Conservation (phyloP, 2,888 invertebrate species). For the Polia nebulosa region DNA sequence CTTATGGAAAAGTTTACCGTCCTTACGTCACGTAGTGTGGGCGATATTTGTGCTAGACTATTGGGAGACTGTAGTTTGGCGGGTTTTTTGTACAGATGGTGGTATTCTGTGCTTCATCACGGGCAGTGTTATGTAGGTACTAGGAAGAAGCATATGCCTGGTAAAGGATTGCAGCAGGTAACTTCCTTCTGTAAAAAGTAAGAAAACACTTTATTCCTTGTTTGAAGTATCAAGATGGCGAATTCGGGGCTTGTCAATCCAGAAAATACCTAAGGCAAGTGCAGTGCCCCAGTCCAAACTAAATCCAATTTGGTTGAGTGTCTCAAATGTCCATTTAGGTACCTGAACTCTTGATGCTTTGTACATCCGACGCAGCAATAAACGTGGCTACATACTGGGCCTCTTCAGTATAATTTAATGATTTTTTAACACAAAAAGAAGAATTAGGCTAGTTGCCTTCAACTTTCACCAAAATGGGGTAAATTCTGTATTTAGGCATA, state of each 20-base stretch:
- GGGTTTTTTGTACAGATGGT: slow-evolving; percentile 2
- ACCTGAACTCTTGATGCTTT: no score
- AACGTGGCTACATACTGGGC: no score
- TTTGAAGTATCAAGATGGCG: no score
- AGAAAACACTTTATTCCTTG: not conserved
- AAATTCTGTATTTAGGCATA: not conserved
- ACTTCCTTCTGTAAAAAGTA: not conserved
- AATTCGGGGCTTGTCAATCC: no score
- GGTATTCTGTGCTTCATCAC: not conserved
- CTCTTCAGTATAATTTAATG: no score
- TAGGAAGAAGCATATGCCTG: not conserved
- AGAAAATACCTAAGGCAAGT: no score
- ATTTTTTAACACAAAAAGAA: no score
- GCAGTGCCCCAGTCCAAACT: no score
- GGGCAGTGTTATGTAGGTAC: not conserved
- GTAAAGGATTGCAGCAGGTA: not conserved
- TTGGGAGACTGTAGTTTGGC: not conserved
- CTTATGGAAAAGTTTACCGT: slow-evolving; percentile 39
- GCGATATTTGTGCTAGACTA: not conserved
- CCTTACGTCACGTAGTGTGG: slow-evolving; percentile 2
- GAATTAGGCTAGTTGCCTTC: not conserved
- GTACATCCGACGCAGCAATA: no score
- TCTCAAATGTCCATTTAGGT: no score
- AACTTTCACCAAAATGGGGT: no score
- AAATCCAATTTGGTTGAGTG: no score